phyloP scores from a whole-genome alignment of 37 sponge, comb jelly and placozoan species.

The Spongilla lacustris region DNA sequence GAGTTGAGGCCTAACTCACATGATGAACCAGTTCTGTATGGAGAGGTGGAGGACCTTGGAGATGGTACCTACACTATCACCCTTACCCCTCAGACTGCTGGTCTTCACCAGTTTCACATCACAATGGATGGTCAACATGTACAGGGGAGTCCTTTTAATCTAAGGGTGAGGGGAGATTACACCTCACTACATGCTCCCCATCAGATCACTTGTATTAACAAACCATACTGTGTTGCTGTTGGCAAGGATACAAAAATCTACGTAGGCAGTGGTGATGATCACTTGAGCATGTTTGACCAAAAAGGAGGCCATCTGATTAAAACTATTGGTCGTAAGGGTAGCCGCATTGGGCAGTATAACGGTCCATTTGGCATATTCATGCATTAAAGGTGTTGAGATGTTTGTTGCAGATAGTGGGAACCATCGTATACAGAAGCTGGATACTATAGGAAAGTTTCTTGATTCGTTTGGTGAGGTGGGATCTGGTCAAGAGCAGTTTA shows the following conservation, averaged over 20 bases:
- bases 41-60: background rate
- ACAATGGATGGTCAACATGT: background rate
- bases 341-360: background rate
- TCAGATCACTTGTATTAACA: background rate
- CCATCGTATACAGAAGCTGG: too few species aligned
- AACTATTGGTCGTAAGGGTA: background rate
- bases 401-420: background rate
- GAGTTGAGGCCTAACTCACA: background rate
- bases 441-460: too few species aligned
- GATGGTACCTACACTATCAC: background rate
- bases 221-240: background rate
- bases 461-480: too few species aligned
- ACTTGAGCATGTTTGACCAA: background rate
- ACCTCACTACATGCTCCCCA: background rate
- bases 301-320: background rate
- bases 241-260: background rate
- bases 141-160: background rate
- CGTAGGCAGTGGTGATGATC: background rate
- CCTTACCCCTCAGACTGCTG: background rate
- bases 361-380: background rate
- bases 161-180: background rate
- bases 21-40: background rate
- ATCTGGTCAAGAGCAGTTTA: too few species aligned
- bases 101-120: background rate
- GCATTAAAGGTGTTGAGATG: background rate